These are phyloP conservation scores for Muscicapa striata DNA, from an alignment of 2,797 vertebrate genomes.

Conservation along the genomic window DNA sequence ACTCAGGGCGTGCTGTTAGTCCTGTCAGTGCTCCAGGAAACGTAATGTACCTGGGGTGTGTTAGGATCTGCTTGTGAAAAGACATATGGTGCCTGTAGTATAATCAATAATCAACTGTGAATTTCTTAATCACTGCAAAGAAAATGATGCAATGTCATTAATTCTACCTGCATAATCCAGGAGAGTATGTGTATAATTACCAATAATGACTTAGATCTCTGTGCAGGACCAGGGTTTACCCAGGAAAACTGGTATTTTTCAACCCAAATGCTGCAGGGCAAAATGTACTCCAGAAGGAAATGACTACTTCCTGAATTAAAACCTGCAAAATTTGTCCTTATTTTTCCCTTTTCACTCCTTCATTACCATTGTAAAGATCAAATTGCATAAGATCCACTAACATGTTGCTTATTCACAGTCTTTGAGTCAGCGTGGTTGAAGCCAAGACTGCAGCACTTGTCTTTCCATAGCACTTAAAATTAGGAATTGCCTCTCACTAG, in stretches of 20 bases:
- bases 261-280: not conserved
- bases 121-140: conserved; percentile 64
- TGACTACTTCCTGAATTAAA: conserved; percentile 4
- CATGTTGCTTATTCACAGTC: not conserved
- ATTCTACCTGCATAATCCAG: conserved; percentile 32
- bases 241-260: conserved; percentile 5
- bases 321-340: not conserved
- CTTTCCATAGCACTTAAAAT: not conserved
- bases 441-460: not conserved
- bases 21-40: conserved; percentile 35
- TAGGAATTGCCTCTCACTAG: conserved; percentile 24
- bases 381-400: not conserved
- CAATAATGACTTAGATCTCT: not conserved
- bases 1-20: conserved; percentile 31
- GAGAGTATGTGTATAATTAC: conserved; percentile 47
- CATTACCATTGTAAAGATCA: not conserved
- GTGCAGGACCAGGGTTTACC: not conserved
- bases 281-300: not conserved
- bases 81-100: conserved; percentile 31
- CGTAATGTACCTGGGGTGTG: not conserved
- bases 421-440: not conserved
- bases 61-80: conserved; percentile 45
- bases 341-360: conserved; percentile 12
- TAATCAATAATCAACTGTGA: conserved; percentile 63
- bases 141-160: conserved; percentile 57